A percentile compares a stretch with the other conserved stretches of the same genome.
phyloP scores from a whole-genome alignment of 2,888 invertebrate genomes.

The Argyresthia albistria region DNA sequence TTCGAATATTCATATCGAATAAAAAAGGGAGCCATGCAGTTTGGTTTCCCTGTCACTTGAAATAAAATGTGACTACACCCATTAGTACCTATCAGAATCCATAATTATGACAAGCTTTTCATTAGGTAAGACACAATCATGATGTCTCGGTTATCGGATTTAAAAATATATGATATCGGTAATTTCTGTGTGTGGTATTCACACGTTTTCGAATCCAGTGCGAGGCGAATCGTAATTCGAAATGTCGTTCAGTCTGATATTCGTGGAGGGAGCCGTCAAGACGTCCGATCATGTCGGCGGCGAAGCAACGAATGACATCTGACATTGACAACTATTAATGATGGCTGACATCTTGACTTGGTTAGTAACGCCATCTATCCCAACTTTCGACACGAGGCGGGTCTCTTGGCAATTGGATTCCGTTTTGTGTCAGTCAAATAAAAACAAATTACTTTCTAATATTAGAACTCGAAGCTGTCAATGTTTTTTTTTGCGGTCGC shows the following conservation, averaged over 20 bases:
- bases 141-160: slow-evolving; percentile 30
- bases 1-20: slow-evolving; percentile 56
- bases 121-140: slow-evolving; percentile 32
- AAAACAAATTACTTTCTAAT: slow-evolving; percentile 9
- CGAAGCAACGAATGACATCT: slow-evolving; percentile 13
- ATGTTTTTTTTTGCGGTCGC: not conserved
- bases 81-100: slow-evolving; percentile 50
- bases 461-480: slow-evolving; percentile 1
- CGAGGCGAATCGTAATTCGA: not conserved
- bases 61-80: slow-evolving; percentile 24
- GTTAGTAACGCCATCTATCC: slow-evolving; percentile 22
- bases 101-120: slow-evolving; percentile 25
- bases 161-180: slow-evolving; percentile 38
- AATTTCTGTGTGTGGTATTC: slow-evolving; percentile 6
- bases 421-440: slow-evolving; percentile 22
- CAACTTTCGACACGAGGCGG: slow-evolving; percentile 11
- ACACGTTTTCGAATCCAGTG: slow-evolving; percentile 20
- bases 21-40: slow-evolving; percentile 31
- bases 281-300: slow-evolving; percentile 12
- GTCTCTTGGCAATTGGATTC: slow-evolving; percentile 29
- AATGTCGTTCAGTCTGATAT: not conserved
- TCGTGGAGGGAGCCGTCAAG: slow-evolving; percentile 14
- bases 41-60: slow-evolving; percentile 11
- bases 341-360: slow-evolving; percentile 20
- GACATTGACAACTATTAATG: slow-evolving; percentile 36